These are phyloP conservation scores for Deilephila porcellus DNA, from an alignment of 2,888 invertebrate species.

Conservation along the genomic window DNA sequence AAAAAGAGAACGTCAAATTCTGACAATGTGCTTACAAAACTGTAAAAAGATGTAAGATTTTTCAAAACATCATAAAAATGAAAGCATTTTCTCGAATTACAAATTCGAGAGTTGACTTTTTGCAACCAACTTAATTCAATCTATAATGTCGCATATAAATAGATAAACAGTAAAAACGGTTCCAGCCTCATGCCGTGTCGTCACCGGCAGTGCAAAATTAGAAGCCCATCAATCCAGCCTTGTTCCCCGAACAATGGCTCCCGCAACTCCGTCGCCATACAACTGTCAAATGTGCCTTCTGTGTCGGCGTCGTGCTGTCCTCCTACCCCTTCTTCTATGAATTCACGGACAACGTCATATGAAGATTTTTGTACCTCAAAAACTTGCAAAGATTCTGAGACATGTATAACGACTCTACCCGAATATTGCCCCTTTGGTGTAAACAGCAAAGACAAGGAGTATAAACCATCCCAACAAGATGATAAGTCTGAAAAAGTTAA, in stretches of 20 bases:
- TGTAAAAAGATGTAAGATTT: neutral
- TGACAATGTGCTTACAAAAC: neutral
- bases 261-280: conserved; percentile 10
- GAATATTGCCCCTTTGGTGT: neutral
- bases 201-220: neutral
- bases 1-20: neutral
- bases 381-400: conserved; percentile 14
- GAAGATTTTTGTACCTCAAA: neutral
- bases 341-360: conserved; percentile 1
- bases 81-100: neutral
- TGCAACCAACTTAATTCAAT: neutral
- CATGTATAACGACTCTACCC: neutral
- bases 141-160: neutral
- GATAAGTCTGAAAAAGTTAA: neutral
- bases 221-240: neutral
- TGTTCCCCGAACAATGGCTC: neutral
- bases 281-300: conserved; percentile 2
- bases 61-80: neutral
- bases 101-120: neutral
- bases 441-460: neutral
- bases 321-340: neutral
- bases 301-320: conserved; percentile 7
- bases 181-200: conserved; percentile 7
- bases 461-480: neutral
- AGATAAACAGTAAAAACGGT: neutral